Conservation (phyloP, 2,888 invertebrate genomes). For the Tortricodes alternella region DNA sequence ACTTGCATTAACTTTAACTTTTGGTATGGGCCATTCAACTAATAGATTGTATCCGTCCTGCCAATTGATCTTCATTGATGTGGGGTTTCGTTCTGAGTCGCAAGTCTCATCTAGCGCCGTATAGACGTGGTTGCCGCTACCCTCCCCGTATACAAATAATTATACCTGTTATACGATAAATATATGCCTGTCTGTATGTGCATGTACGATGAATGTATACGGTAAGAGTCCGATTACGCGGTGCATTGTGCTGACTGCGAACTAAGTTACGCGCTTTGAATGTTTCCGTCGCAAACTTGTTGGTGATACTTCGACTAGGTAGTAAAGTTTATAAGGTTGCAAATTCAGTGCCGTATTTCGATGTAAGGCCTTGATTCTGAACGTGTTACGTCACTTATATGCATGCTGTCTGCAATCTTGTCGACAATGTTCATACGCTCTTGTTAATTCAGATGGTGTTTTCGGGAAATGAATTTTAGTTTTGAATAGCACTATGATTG, state of each 20-base stretch:
- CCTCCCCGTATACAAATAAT: not conserved
- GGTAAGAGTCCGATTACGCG: not conserved
- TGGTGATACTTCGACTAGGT: no score
- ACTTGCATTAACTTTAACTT: no score
- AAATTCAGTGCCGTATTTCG: no score
- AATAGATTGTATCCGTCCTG: not conserved
- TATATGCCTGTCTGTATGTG: no score
- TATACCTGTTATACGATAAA: not conserved
- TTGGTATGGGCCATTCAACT: not conserved
- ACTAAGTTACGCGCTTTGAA: conserved; percentile 1
- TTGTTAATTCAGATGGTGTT: no score
- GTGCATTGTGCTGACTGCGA: conserved; percentile 3
- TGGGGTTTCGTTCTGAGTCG: not conserved
- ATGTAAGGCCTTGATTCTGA: no score
- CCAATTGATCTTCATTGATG: not conserved
- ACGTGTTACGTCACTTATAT: no score
- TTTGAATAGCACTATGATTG: no score
- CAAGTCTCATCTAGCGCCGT: not conserved
- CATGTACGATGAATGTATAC: not conserved
- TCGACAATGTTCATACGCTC: no score
- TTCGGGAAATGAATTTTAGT: no score
- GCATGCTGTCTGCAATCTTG: no score
- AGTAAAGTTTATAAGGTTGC: no score
- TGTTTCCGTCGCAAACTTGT: not conserved
- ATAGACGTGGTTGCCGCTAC: not conserved